phyloP scores from a whole-genome alignment of 2,113 vertebrate species.

The Ia io region DNA sequence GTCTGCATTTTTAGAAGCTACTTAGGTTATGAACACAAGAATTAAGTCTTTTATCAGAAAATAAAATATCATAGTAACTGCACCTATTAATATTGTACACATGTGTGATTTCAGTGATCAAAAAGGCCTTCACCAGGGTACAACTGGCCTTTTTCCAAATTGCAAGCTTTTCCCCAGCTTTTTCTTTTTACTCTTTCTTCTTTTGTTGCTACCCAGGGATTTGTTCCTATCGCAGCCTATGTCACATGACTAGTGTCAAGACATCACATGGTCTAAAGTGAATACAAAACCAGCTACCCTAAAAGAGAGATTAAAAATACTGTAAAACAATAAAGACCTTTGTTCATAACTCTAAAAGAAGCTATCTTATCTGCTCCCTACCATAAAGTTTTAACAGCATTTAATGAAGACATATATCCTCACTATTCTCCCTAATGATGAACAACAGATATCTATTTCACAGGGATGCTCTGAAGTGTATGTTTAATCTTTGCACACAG shows the following conservation, averaged over 20 bases:
- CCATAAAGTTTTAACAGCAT: constrained; percentile 39
- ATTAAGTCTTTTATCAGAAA: constrained; percentile 77
- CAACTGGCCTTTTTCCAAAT: constrained; percentile 87
- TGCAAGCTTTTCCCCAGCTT: constrained; percentile 87
- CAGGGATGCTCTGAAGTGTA: not conserved
- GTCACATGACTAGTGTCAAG: constrained; percentile 87
- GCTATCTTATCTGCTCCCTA: not conserved
- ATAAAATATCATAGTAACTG: constrained; percentile 86
- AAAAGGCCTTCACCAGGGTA: constrained; percentile 82
- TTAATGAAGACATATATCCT: constrained; percentile 43
- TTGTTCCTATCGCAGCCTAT: constrained; percentile 86
- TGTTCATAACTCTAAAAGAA: constrained; percentile 75
- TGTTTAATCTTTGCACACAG: constrained; percentile 51
- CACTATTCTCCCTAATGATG: constrained; percentile 28
- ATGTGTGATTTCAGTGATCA: constrained; percentile 88
- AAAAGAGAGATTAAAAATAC: constrained; percentile 82
- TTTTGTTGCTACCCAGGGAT: constrained; percentile 88
- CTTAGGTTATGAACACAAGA: constrained; percentile 71
- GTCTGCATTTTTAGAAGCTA: constrained; percentile 64
- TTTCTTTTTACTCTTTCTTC: constrained; percentile 86
- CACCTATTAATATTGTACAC: constrained; percentile 90
- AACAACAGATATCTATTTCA: constrained; percentile 60
- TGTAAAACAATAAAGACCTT: constrained; percentile 82
- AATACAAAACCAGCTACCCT: constrained; percentile 81
- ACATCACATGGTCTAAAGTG: constrained; percentile 85